Conservation (phyloP, 2,888 invertebrate species). For the Slavum lentiscoides region DNA sequence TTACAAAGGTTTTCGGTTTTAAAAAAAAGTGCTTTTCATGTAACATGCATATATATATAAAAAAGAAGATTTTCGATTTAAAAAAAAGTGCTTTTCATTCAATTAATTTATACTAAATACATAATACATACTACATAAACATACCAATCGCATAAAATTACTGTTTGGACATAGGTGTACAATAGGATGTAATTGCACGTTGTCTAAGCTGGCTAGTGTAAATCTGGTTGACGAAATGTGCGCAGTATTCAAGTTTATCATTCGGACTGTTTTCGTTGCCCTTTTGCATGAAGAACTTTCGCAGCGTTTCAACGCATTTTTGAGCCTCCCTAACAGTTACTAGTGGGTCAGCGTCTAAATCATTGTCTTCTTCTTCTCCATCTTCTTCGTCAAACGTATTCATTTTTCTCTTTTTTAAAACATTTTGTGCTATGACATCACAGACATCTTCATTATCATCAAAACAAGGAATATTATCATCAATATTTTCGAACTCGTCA, state of each 20-base stretch:
- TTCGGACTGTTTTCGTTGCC: background rate
- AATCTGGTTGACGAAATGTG: background rate
- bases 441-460: background rate
- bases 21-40: too few species aligned
- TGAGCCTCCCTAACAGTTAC: background rate
- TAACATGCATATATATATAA: too few species aligned
- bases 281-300: background rate
- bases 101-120: too few species aligned
- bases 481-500: background rate
- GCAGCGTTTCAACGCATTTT: background rate
- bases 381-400: background rate
- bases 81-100: too few species aligned
- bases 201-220: background rate
- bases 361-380: background rate
- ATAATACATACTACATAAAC: too few species aligned
- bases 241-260: background rate
- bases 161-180: background rate
- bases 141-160: too few species aligned
- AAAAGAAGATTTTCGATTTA: too few species aligned
- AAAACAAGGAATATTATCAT: background rate
- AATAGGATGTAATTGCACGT: background rate
- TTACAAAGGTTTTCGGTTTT: too few species aligned
- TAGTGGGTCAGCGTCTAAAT: background rate
- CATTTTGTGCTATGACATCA: background rate
- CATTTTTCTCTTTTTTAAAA: background rate